These are phyloP conservation scores for Zeuzera pyrina DNA, from an alignment of 2,888 invertebrate species.

Conservation along the genomic window DNA sequence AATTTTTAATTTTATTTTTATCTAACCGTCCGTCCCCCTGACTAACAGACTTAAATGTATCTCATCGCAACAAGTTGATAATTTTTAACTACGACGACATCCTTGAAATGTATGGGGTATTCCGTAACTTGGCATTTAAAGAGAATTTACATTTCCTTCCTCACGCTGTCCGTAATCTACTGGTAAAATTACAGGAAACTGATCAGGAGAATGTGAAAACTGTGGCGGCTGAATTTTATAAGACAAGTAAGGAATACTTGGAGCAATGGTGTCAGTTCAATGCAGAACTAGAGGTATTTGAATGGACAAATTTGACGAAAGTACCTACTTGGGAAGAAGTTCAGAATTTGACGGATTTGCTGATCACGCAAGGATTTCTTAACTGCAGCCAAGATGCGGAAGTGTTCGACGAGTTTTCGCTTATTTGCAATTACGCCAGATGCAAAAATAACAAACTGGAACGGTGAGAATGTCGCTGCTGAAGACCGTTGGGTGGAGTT, in stretches of 20 bases:
- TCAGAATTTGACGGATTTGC: conserved; percentile 14
- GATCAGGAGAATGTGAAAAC: conserved; percentile 11
- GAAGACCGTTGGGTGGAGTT: conserved; percentile 21
- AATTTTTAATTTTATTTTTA: no score
- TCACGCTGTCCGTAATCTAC: conserved; percentile 12
- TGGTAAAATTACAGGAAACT: conserved; percentile 9
- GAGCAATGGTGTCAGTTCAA: neutral
- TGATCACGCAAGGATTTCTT: conserved; percentile 14
- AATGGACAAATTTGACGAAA: conserved; percentile 16
- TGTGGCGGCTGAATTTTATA: conserved; percentile 8
- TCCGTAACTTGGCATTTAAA: conserved; percentile 17
- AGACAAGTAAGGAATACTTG: conserved; percentile 6
- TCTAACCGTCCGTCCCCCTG: no score
- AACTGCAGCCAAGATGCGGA: conserved; percentile 7
- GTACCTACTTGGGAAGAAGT: conserved; percentile 22
- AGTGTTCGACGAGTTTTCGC: conserved; percentile 23
- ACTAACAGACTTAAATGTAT: no score
- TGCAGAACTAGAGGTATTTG: neutral
- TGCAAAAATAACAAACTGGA: conserved; percentile 24
- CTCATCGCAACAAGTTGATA: no score
- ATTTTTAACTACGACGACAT: no score
- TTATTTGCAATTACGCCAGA: conserved; percentile 21
- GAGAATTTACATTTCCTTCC: conserved; percentile 7
- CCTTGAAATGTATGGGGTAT: conserved; percentile 20
- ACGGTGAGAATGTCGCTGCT: conserved; percentile 21